These are phyloP conservation scores for Masticophis lateralis DNA, from an alignment of 2,797 vertebrate species.

Conservation along the genomic window DNA sequence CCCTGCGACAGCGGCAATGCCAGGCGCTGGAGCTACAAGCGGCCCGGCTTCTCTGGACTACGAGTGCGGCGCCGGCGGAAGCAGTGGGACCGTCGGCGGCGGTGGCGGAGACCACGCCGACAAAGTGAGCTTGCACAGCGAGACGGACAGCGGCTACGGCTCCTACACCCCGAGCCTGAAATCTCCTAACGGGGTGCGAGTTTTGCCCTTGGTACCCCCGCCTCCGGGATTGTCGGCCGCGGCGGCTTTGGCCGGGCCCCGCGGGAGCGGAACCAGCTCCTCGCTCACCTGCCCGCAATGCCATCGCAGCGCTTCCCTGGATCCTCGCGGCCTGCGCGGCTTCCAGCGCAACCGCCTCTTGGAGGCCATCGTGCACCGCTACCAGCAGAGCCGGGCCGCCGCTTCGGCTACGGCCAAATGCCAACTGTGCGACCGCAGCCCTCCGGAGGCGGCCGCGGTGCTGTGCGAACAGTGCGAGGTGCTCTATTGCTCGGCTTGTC, in stretches of 20 bases:
- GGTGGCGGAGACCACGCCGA: conserved; percentile 78
- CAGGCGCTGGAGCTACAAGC: conserved; percentile 64
- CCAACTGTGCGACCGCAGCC: conserved; percentile 93
- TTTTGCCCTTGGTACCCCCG: conserved; percentile 81
- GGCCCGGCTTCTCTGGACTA: conserved; percentile 67
- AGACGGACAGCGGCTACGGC: conserved; percentile 97
- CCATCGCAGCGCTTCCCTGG: conserved; percentile 92
- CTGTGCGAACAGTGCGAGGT: conserved; percentile 97
- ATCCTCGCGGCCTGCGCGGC: conserved; percentile 89
- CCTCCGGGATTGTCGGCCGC: conserved; percentile 74
- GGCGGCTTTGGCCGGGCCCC: conserved; percentile 56
- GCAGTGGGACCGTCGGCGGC: not conserved
- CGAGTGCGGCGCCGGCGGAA: conserved; percentile 61
- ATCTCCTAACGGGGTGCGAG: conserved; percentile 90
- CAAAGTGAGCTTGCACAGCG: conserved; percentile 94
- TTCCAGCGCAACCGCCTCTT: conserved; percentile 92
- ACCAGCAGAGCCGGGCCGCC: conserved; percentile 79
- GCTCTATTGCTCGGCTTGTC: conserved; percentile 88
- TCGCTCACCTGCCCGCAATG: conserved; percentile 96
- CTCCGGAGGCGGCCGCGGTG: conserved; percentile 83
- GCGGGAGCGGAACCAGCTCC: conserved; percentile 64
- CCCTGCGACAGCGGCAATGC: not conserved
- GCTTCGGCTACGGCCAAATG: conserved; percentile 74
- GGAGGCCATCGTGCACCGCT: conserved; percentile 88
- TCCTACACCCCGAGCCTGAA: conserved; percentile 95